A percentile compares a stretch with the other conserved stretches of the same genome.
These are phyloP conservation scores for Sipha flava DNA, from an alignment of 1,140 invertebrate genomes.

Conservation along the genomic window DNA sequence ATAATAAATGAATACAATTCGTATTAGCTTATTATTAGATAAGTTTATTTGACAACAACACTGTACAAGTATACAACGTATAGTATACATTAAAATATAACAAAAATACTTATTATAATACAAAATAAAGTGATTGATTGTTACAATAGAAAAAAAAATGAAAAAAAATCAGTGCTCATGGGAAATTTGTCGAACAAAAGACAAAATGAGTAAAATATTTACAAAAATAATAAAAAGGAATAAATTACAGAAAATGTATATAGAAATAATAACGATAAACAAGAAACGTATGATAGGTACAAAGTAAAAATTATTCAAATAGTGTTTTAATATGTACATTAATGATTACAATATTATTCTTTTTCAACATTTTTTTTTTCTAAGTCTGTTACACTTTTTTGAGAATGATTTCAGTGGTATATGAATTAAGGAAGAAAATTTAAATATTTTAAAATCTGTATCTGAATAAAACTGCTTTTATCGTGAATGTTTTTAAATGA, in stretches of 20 bases:
- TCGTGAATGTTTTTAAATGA: no score
- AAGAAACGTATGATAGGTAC: background rate
- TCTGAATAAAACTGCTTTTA: background rate
- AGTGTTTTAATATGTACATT: background rate
- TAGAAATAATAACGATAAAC: background rate
- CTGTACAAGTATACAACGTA: background rate
- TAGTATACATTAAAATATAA: no score
- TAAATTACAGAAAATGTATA: background rate
- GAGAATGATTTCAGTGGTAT: background rate
- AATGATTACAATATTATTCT: background rate
- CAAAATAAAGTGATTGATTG: background rate
- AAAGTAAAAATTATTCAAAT: background rate
- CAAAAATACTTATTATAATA: background rate
- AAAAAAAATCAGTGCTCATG: no score
- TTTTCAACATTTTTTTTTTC: background rate
- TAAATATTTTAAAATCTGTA: background rate
- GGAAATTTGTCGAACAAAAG: background rate
- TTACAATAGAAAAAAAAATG: background rate
- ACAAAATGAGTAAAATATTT: background rate
- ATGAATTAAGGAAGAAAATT: background rate
- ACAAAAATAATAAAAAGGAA: background rate
- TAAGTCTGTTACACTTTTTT: background rate
- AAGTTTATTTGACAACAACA: background rate
- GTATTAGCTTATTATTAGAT: background rate
- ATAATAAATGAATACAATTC: background rate